Conservation (phyloP, 2,888 invertebrate genomes). For the Drosophila incognita region DNA sequence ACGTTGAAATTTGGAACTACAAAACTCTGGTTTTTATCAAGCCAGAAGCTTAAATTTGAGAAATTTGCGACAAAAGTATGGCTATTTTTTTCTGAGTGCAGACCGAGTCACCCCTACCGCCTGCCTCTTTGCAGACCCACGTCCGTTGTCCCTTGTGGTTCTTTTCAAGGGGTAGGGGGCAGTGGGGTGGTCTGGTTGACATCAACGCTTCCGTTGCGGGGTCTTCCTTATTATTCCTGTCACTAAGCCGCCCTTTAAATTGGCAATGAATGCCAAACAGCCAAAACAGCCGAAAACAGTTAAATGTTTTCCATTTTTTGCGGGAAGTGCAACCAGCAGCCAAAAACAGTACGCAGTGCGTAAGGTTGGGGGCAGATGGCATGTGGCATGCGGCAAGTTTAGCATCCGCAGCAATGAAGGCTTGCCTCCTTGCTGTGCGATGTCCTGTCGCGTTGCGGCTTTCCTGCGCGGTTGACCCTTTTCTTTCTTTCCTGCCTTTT, state of each 20-base stretch:
- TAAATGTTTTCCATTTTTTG: conserved; percentile 63
- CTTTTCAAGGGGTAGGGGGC: conserved; percentile 25
- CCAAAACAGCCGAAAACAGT: conserved; percentile 58
- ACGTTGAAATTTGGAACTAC: too few relatives aligned
- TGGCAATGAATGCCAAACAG: conserved; percentile 80
- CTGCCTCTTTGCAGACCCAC: conserved; percentile 14
- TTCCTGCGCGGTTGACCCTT: conserved; percentile 73
- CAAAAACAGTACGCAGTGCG: conserved; percentile 37
- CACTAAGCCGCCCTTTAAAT: conserved; percentile 80
- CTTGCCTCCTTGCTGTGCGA: conserved; percentile 29
- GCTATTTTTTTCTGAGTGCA: not conserved
- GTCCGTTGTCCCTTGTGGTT: conserved; percentile 60
- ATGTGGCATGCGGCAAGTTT: conserved; percentile 54
- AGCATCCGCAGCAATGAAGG: conserved; percentile 12
- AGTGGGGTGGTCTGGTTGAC: conserved; percentile 53
- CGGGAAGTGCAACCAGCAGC: conserved; percentile 67
- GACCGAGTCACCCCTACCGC: not conserved
- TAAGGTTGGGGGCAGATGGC: conserved; percentile 5
- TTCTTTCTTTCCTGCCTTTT: conserved; percentile 40
- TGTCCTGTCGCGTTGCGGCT: conserved; percentile 71
- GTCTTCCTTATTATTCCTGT: conserved; percentile 78
- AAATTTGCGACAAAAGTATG: not conserved
- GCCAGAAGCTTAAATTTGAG: not conserved
- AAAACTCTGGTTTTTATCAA: not conserved
- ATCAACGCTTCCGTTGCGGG: conserved; percentile 75